These are phyloP conservation scores for Lasioglossum lativentre DNA, from an alignment of 2,888 invertebrate species.

Conservation along the genomic window DNA sequence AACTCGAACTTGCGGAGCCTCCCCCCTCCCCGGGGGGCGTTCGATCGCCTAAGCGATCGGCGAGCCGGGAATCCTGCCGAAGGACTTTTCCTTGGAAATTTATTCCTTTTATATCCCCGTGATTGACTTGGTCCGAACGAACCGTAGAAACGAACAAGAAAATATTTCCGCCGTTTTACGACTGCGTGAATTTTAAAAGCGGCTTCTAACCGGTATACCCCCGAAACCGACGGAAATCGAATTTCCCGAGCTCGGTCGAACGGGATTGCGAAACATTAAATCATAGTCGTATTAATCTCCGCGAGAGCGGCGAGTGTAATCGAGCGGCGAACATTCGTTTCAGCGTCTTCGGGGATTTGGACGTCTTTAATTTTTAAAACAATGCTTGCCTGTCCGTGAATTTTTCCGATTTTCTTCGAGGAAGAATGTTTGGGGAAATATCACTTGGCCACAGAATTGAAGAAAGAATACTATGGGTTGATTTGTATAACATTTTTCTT, in stretches of 20 bases:
- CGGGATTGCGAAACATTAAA: conserved; percentile 56
- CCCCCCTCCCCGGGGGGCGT: not conserved
- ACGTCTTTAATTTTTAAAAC: conserved; percentile 50
- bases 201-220: conserved; percentile 13
- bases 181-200: conserved; percentile 17
- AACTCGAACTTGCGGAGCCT: not conserved
- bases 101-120: conserved; percentile 20
- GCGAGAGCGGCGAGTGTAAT: conserved; percentile 54
- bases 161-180: conserved; percentile 45
- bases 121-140: not conserved
- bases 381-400: conserved; percentile 40
- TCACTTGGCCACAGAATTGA: not conserved
- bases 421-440: not conserved
- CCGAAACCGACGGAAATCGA: conserved; percentile 39
- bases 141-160: conserved; percentile 27
- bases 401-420: not conserved
- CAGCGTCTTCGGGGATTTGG: conserved; percentile 38
- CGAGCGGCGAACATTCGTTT: conserved; percentile 45
- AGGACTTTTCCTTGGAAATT: conserved; percentile 18
- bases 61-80: not conserved
- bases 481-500: not conserved
- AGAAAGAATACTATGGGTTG: not conserved
- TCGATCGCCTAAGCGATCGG: not conserved
- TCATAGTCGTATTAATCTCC: conserved; percentile 61
- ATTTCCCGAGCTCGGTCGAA: conserved; percentile 38